Evolutionary conservation across 1,140 invertebrate genomes (phyloP).

Genomic region (Danaus melanippus): DNA sequence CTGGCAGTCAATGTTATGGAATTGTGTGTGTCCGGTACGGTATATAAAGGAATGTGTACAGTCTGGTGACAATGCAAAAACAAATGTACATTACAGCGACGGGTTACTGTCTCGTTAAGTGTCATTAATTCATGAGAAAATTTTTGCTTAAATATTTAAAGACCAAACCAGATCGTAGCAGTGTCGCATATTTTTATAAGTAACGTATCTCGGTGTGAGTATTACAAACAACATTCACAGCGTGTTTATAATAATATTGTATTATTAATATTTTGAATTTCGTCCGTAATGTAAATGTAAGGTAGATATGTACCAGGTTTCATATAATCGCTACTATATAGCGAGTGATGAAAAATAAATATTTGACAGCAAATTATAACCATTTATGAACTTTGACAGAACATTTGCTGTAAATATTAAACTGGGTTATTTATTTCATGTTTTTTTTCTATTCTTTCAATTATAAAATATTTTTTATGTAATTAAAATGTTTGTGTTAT

Average conservation of each 20-base stretch:
- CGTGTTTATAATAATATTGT: conserved; percentile 15
- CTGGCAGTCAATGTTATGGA: background rate
- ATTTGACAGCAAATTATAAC: too few species aligned
- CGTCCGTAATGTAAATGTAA: conserved; percentile 38
- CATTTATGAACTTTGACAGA: too few species aligned
- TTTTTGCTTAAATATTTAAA: conserved; percentile 14
- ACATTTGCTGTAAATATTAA: background rate
- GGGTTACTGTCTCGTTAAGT: conserved; percentile 4
- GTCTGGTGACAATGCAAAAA: conserved; percentile 10
- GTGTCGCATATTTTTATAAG: conserved; percentile 27
- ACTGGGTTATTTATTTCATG: conserved; percentile 8
- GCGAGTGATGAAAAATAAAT: background rate
- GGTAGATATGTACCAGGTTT: conserved; percentile 17
- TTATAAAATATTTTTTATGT: conserved; percentile 8
- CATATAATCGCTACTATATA: conserved; percentile 7
- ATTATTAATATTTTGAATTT: conserved; percentile 31
- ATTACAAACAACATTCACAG: conserved; percentile 13
- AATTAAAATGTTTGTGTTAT: conserved; percentile 7
- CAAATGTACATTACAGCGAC: conserved; percentile 9
- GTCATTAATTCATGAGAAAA: conserved; percentile 3
- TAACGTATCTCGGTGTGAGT: conserved; percentile 11
- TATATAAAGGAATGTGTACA: conserved; percentile 1
- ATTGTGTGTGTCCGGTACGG: conserved; percentile 8
- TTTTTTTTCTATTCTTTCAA: conserved; percentile 9
- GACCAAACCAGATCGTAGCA: conserved; percentile 36